Base-by-base conservation (phyloP, 2,888 invertebrate genomes). In the Autographa gamma region DNA sequence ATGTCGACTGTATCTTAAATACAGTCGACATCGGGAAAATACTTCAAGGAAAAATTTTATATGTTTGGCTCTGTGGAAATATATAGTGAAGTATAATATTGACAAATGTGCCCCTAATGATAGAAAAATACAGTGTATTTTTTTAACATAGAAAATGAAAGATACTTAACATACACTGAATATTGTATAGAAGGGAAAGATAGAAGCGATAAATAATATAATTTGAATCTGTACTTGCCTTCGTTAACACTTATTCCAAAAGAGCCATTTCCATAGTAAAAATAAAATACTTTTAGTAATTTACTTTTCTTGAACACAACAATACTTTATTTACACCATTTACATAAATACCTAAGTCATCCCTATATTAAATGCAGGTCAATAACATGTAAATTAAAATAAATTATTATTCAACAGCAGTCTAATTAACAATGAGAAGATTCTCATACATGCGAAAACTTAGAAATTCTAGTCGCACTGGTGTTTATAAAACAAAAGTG, bases 401-500 rank as follows among this genome's bases (percentile, higher is more conserved):
- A 69, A 71, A 58, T 60, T 60, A 71, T 66, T 32, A 68, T 68
- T 77, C 52, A 73, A 76, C 66, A 72, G 58, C 69, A 70, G 67
- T 75, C 77, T 71, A 77, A 82, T 84, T 84, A 81, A 83, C 88
- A 86, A 85, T 86, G 80, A 84, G 80, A 81, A 81, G 78, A 85
- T 89, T 88, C 88, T 83, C 89, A 88, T 88, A 89, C 86, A 80
- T 76, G 83, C 82, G 85, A 81, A 83, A 86, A 89, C 85, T 91
- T 93, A 92, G 92, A 90, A 88, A 88, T 90, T 88, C 92, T 93
- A 93, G 89, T 89, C 88, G 82, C 81, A 63, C 66, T 38, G 19
- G 67, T 95, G 93, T 95, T 95, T 95, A 93, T 90, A 87, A 95
- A 95, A 95, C 93, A 94, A 68, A 63, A 75, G 64, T 82, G 86